Evolutionary conservation across 2,888 invertebrate species (phyloP).

Genomic region (Leucania comma): DNA sequence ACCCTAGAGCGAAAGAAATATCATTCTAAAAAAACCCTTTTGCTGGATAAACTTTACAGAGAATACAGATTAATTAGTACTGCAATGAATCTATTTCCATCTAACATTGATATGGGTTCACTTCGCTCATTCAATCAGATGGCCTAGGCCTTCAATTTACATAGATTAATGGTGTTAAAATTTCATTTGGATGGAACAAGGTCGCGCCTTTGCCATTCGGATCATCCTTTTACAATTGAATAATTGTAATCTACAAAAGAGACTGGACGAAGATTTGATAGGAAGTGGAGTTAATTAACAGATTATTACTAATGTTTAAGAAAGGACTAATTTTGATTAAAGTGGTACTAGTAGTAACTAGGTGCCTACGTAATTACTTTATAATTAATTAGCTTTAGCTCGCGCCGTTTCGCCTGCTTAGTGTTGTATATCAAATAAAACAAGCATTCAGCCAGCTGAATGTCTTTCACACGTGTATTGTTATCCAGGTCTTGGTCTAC

Average conservation of each 20-base stretch:
- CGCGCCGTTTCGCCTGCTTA: no score
- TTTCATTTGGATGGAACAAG: slow-evolving; percentile 63
- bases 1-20: no score
- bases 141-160: slow-evolving; percentile 66
- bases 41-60: not conserved
- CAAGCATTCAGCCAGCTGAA: no score
- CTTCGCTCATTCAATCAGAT: slow-evolving; percentile 55
- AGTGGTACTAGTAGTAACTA: no score
- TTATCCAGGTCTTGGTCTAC: no score
- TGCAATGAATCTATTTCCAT: slow-evolving; percentile 25
- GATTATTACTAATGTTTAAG: no score
- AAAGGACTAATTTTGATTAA: no score
- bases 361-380: no score
- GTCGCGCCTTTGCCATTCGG: slow-evolving; percentile 52
- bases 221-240: slow-evolving; percentile 68
- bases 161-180: slow-evolving; percentile 73
- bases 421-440: no score
- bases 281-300: slow-evolving; percentile 20
- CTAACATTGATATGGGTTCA: slow-evolving; percentile 56
- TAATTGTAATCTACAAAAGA: slow-evolving; percentile 50
- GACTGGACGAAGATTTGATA: slow-evolving; percentile 29
- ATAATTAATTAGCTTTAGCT: no score
- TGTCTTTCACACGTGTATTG: no score
- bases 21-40: not conserved
- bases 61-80: slow-evolving; percentile 14